A percentile compares a stretch with the other conserved stretches of the same genome.
Conservation (phyloP, 1,140 invertebrate genomes). For the Xylocopa sonorina region DNA sequence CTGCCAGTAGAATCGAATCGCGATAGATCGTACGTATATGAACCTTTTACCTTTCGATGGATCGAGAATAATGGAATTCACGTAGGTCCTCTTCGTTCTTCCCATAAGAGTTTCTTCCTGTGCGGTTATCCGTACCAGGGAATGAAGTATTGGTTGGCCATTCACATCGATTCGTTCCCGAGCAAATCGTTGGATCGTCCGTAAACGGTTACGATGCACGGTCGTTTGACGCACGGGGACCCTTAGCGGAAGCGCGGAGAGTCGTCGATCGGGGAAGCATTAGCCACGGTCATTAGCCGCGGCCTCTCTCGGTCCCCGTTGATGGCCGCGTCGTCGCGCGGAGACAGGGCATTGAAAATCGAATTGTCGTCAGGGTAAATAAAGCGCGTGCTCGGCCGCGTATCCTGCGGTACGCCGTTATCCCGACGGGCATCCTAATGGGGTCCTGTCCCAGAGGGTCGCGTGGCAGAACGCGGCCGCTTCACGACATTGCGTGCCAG, state of each 20-base stretch:
- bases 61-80: too few relatives aligned
- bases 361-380: conserved; percentile 45
- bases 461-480: conserved; percentile 49
- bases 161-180: background rate
- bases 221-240: background rate
- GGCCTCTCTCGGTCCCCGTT: too few relatives aligned
- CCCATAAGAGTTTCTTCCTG: too few relatives aligned
- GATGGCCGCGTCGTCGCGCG: background rate
- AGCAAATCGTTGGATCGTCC: background rate
- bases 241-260: conserved; percentile 22
- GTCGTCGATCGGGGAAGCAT: conserved; percentile 53
- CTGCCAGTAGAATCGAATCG: too few relatives aligned
- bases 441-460: conserved; percentile 57
- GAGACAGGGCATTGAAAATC: conserved; percentile 52
- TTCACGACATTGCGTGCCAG: conserved; percentile 61
- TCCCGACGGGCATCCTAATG: conserved; percentile 53
- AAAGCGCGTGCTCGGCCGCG: conserved; percentile 31
- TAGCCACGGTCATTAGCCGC: conserved; percentile 45
- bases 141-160: background rate
- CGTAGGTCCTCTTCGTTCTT: too few relatives aligned
- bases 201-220: background rate
- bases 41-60: too few relatives aligned
- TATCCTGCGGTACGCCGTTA: conserved; percentile 56
- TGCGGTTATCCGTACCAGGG: too few relatives aligned
- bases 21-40: too few relatives aligned